Conservation (phyloP, 1,140 invertebrate genomes). For the Caerostris darwini region DNA sequence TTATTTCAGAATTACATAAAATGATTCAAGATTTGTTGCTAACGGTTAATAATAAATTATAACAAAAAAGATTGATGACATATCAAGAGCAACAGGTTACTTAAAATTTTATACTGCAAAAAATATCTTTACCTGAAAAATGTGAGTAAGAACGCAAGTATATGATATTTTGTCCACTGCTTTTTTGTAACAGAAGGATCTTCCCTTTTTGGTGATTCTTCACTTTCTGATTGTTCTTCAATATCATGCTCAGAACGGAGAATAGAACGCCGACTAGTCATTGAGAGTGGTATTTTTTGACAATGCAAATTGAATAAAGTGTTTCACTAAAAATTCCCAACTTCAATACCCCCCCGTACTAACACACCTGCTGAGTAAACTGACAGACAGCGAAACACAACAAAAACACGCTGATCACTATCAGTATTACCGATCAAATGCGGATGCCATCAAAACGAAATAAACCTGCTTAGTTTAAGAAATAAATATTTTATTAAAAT, state of each 20-base stretch:
- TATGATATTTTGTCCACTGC: constrained; percentile 18
- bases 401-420: constrained; percentile 1
- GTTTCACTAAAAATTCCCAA: not conserved
- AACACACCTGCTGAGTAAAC: not conserved
- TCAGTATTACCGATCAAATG: not conserved
- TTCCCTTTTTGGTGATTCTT: not conserved
- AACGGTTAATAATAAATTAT: not conserved
- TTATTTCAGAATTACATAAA: no score
- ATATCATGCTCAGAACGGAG: not conserved
- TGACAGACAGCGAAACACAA: not conserved
- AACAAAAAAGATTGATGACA: not conserved
- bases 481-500: no score
- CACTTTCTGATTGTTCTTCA: not conserved
- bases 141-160: constrained; percentile 49
- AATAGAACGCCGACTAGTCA: constrained; percentile 9
- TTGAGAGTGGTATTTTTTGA: not conserved
- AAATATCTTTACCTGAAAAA: constrained; percentile 45
- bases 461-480: not conserved
- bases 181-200: not conserved
- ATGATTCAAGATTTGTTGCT: no score
- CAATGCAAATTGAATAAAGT: not conserved
- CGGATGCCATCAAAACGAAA: not conserved
- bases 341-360: not conserved
- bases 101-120: not conserved
- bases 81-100: not conserved